Base-by-base conservation (phyloP, 2,113 vertebrate genomes). In the Nymphicus hollandicus region DNA sequence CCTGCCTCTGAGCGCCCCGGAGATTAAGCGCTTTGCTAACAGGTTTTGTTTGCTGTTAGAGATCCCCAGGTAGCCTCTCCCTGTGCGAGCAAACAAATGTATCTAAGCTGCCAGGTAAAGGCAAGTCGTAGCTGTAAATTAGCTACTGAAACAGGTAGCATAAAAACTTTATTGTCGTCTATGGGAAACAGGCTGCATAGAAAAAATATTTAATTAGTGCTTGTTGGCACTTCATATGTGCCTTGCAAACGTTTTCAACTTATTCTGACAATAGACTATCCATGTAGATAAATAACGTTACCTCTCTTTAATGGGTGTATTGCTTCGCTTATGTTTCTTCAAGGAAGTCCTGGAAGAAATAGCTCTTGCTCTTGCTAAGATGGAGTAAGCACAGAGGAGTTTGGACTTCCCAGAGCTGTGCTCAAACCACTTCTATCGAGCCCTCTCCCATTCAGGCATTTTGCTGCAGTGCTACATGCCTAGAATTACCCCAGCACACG, bases 391-490 rank as follows among this genome's bases (percentile, higher is more conserved):
- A 41, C 44, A n/a, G 56, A 49, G 24, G 27, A 58, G 17, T 47
- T 66, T 25, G 35, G 33, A 46, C 50, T 88, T 88, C 3, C 37
- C 39, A 50, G 58, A 90, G 33, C 47, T 47, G 4, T 9, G 15
- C 43, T 70, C 72, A 39, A n/a, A 24, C 3, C 3, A 8, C 16
- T 64, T 29, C 27, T 50, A 3, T 17, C 15, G 3, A 3, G 13
- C 7, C 71, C 7, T 69, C 6, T 52, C 14, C 22, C 66, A 7
- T 35, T 43, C 1, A 12, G 50, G 33, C 8, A 1, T 70, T 69
- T 70, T 0, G 0, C 25, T 35, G 25, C 44, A 19, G 33, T 22
- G 18, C 41, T 43, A 1, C 12, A 9, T 27, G n/a, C 41, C 33
- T 39, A 31, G 41, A 58, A 20, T n/a, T 68, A 60, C 46, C 44